Conservation (phyloP, 2,113 vertebrate genomes). For the Brachionichthys hirsutus region DNA sequence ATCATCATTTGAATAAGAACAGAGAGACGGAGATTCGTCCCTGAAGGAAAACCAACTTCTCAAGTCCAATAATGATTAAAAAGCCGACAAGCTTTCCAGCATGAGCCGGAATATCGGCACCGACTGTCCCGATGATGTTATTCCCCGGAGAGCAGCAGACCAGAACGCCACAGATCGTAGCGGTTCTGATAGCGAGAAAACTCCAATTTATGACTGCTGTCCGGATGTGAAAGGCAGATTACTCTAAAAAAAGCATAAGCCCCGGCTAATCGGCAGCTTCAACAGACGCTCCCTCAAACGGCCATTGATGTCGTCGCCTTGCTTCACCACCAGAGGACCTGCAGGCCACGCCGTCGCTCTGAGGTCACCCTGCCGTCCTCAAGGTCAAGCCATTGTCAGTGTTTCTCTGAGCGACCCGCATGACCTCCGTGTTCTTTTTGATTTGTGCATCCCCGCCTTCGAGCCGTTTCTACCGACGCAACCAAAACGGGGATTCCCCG, state of each 20-base stretch:
- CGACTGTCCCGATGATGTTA: slow-evolving; percentile 3
- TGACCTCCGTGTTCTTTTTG: slow-evolving; percentile 45
- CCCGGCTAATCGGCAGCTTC: slow-evolving; percentile 33
- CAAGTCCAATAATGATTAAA: too few species aligned
- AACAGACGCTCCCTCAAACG: slow-evolving; percentile 24
- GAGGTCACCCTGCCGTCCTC: slow-evolving; percentile 12
- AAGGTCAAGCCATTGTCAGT: slow-evolving; percentile 13
- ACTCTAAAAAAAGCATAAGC: neutral
- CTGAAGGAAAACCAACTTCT: too few species aligned
- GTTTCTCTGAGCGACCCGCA: slow-evolving; percentile 28
- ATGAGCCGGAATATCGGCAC: neutral
- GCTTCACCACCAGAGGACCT: too few species aligned
- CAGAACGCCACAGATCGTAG: slow-evolving; percentile 28
- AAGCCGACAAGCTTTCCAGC: slow-evolving; percentile 38
- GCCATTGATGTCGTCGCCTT: neutral
- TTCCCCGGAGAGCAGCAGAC: slow-evolving; percentile 11
- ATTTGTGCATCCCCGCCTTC: slow-evolving; percentile 57
- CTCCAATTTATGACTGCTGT: slow-evolving; percentile 8
- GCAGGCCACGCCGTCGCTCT: too few species aligned
- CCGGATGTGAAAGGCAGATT: slow-evolving; percentile 22
- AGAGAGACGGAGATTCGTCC: too few species aligned
- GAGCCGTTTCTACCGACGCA: slow-evolving; percentile 59
- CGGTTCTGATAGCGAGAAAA: neutral
- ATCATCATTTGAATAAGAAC: too few species aligned
- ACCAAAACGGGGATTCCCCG: slow-evolving; percentile 59